Evolutionary conservation across 2,113 vertebrate genomes (phyloP).

Genomic region (Rattus rattus): DNA sequence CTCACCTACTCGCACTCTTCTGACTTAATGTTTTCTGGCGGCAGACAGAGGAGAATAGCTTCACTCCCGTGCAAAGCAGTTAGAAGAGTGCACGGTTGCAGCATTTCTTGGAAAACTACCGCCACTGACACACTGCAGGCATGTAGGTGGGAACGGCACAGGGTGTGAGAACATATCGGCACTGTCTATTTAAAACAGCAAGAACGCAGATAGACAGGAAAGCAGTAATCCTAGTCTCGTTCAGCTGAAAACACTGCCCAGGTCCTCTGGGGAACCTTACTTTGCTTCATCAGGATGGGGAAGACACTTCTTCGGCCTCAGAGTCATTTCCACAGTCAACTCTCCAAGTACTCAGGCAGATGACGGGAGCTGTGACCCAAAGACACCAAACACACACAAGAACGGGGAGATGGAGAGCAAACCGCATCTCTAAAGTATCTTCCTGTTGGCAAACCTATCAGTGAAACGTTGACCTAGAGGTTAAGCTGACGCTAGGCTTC

Average conservation of each 20-base stretch:
- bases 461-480: slow-evolving; percentile 22
- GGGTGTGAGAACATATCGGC: slow-evolving; percentile 48
- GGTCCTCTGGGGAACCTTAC: slow-evolving; percentile 37
- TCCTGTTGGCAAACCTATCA: neutral
- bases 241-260: slow-evolving; percentile 32
- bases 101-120: slow-evolving; percentile 40
- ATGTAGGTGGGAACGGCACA: slow-evolving; percentile 55
- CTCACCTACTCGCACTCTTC: neutral
- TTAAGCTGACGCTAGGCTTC: neutral
- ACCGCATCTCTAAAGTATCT: slow-evolving; percentile 14
- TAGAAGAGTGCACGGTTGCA: neutral
- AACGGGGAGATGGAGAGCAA: neutral
- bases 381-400: neutral
- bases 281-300: neutral
- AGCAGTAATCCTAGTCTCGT: slow-evolving; percentile 51
- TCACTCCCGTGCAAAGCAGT: neutral
- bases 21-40: neutral
- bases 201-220: slow-evolving; percentile 46
- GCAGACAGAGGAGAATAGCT: neutral
- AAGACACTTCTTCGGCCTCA: neutral
- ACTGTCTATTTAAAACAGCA: slow-evolving; percentile 61
- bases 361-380: neutral
- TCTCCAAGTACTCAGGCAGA: neutral
- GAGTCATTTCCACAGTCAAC: neutral
- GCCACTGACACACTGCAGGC: neutral